Base-by-base conservation (phyloP, 2,888 invertebrate species). In the Drosophila aldrichi region DNA sequence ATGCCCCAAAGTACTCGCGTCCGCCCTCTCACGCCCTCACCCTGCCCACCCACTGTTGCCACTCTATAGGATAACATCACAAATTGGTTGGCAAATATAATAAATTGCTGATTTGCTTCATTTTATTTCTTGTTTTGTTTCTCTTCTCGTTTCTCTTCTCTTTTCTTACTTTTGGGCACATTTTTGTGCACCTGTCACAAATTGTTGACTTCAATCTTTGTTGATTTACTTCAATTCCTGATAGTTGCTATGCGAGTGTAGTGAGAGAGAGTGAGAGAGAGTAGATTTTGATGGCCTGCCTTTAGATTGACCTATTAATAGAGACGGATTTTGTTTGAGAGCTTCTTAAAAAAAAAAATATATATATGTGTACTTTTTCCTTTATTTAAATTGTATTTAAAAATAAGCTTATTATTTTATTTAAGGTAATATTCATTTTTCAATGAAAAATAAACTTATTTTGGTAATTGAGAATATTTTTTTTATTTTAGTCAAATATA, bases 21-120 rank as follows among this genome's bases (percentile, higher is more conserved):
- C 32, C 41, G 25, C 9, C 16, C 14, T 16, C 0, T 2, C 14
- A 43, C 43, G 43, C 43, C 7, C 36, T 14, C 7, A 20, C 43
- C 8, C 16, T 14, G 43, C 43, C 8, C 16, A 0, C 14, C 40
- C 2, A 3, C 40, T 3, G 8, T 7, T 38, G 43, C 14, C 59
- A 52, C 54, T 59, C 70, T 48, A 60, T 62, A 51, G 56, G 60
- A 60, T 76, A 49, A 54, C 70, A 36, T 20, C 22, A 43, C 58
- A 74, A 78, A 70, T 81, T 79, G 78, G 36, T 54, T 73, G 59
- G 57, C 75, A 80, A 77, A 80, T 48, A 70, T 36, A 58, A 46
- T 65, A 63, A 48, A 60, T 40, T 63, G 48, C 16, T 38, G 54
- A 40, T 40, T 61, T 59, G 25, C 63, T 60, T 38, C 57, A 25